Conservation (phyloP, 2,797 vertebrate genomes). For the Myripristis murdjan region DNA sequence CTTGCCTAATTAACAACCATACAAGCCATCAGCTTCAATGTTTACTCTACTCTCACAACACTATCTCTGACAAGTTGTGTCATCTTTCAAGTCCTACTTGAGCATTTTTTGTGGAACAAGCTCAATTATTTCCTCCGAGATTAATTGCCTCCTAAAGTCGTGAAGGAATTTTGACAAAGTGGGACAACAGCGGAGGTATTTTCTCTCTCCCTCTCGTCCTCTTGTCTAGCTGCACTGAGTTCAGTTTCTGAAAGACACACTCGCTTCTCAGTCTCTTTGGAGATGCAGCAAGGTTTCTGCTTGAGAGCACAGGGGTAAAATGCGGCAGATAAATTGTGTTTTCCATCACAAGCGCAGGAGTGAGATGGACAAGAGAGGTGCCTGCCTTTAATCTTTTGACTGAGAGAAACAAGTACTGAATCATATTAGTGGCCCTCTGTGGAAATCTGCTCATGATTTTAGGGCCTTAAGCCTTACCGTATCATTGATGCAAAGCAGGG, state of each 20-base stretch:
- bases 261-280: slow-evolving; percentile 43
- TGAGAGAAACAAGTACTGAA: slow-evolving; percentile 27
- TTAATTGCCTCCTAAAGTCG: slow-evolving; percentile 71
- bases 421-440: slow-evolving; percentile 14
- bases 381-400: slow-evolving; percentile 31
- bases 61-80: slow-evolving; percentile 63
- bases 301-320: slow-evolving; percentile 36
- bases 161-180: slow-evolving; percentile 66
- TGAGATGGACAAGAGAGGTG: slow-evolving; percentile 20
- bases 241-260: slow-evolving; percentile 35
- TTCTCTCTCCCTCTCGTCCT: slow-evolving; percentile 31
- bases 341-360: slow-evolving; percentile 32
- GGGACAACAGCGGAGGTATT: slow-evolving; percentile 59
- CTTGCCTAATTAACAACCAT: slow-evolving; percentile 69
- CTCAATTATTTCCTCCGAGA: slow-evolving; percentile 74
- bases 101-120: slow-evolving; percentile 68
- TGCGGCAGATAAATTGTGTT: slow-evolving; percentile 37
- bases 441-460: neutral
- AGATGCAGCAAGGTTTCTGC: slow-evolving; percentile 41
- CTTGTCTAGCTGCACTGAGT: slow-evolving; percentile 29
- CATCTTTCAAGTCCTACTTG: slow-evolving; percentile 66
- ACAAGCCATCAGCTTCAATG: slow-evolving; percentile 55
- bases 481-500: slow-evolving; percentile 20
- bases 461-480: neutral
- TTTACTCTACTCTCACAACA: slow-evolving; percentile 56